Conservation (phyloP, 2,113 vertebrate species). For the Loxodonta africana region DNA sequence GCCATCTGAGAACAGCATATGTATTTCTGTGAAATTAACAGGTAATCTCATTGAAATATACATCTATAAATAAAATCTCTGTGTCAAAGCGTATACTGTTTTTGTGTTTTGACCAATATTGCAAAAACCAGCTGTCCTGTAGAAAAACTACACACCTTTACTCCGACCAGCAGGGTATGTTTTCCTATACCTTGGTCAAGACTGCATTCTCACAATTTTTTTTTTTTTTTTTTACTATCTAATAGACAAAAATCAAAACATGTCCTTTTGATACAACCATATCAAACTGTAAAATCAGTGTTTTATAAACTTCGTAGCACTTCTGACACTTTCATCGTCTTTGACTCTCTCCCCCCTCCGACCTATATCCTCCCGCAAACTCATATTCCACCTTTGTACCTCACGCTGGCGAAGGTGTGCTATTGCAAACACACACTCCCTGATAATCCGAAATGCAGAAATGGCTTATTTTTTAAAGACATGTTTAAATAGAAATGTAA, state of each 20-base stretch:
- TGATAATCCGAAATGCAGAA: neutral
- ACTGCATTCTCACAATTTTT: neutral
- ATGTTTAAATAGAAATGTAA: neutral
- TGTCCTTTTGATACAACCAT: neutral
- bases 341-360: neutral
- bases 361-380: neutral
- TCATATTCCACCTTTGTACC: fast-evolving
- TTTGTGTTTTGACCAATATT: neutral
- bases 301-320: neutral
- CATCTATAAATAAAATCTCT: neutral
- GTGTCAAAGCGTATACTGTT: neutral
- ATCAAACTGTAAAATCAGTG: neutral
- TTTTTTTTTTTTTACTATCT: neutral
- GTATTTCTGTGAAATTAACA: neutral
- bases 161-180: neutral
- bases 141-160: neutral
- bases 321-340: neutral
- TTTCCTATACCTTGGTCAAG: neutral
- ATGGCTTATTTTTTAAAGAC: neutral
- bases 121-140: neutral
- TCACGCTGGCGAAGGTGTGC: neutral
- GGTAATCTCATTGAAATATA: neutral
- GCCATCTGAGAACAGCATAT: neutral
- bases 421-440: neutral
- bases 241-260: neutral